Base-by-base conservation (phyloP, 2,113 vertebrate genomes). In the Erinaceus europaeus region DNA sequence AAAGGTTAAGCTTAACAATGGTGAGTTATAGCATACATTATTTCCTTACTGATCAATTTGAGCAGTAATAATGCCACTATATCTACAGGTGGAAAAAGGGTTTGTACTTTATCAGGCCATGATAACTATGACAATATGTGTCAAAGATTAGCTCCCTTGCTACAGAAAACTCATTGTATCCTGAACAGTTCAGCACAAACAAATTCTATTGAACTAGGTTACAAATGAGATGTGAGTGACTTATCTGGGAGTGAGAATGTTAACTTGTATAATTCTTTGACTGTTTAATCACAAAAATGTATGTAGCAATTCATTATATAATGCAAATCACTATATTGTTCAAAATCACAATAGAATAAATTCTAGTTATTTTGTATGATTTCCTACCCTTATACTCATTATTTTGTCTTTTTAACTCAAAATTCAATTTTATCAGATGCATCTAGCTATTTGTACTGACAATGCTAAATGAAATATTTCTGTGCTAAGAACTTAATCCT, bases 401-500 rank as follows among this genome's bases (percentile, higher is more conserved):
- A 38, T 40, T 32, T 69, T 80, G 27, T 77, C 14, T 84, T 77
- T 83, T 3, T 55, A 68, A 69, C 20, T 94, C 6, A 4, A 86
- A 90, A 48, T 83, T 94, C 32, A 34, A 1, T 73, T 86, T 77
- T 83, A 64, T 84, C 48, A 55, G 55, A 34, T 38, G 23, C 14
- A 59, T 11, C 7, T 64, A 62, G 18, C 32, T 62, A 90, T 69
- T 61, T 81, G n/a, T n/a, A n/a, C n/a, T n/a, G 50, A 76, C 18
- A 79, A 69, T 34, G 18, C 23, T 20, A 82, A 88, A 69, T 79
- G 82, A 61, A 72, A 69, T n/a, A 55, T 46, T 6, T 25, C 15
- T 62, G 5, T 9, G 3, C 25, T 73, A 89, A 90, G 44, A 44
- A 84, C 27, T 87, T 74, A 92, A 91, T 82, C n/a, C 29, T 5